A percentile compares a stretch with the other conserved stretches of the same genome.
Conservation (phyloP, 2,888 invertebrate genomes). For the Dexiosoma caninum region DNA sequence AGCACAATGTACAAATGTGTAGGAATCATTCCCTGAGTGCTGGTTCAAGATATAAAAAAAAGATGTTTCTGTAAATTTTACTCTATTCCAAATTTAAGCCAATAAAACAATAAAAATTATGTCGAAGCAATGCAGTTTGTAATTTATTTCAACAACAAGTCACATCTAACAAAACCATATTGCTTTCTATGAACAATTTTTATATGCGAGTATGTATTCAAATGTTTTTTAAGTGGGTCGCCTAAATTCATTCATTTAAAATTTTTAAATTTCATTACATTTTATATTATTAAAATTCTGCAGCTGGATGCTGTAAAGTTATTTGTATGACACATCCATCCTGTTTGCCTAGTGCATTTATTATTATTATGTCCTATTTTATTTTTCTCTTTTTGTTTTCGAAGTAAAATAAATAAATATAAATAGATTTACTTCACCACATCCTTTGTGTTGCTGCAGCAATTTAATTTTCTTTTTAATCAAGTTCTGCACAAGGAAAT, state of each 20-base stretch:
- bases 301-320: neutral
- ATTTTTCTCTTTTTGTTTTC: neutral
- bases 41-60: no score
- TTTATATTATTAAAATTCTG: constrained; percentile 3
- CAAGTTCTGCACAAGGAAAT: constrained; percentile 3
- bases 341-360: constrained; percentile 5
- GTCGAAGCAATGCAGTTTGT: neutral
- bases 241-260: no score
- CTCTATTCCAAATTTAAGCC: neutral
- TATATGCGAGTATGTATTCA: neutral
- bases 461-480: constrained; percentile 44
- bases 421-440: constrained; percentile 51
- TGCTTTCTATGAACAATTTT: neutral
- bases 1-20: no score
- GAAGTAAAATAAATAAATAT: constrained; percentile 12
- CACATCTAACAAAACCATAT: neutral
- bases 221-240: neutral
- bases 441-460: constrained; percentile 45
- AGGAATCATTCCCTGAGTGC: no score
- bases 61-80: no score
- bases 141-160: neutral
- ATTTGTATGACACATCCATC: constrained; percentile 47
- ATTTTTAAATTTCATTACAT: constrained; percentile 11
- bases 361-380: neutral
- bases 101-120: neutral